Evolutionary conservation across 2,113 vertebrate species (phyloP).

Genomic region (Xerus inauris): DNA sequence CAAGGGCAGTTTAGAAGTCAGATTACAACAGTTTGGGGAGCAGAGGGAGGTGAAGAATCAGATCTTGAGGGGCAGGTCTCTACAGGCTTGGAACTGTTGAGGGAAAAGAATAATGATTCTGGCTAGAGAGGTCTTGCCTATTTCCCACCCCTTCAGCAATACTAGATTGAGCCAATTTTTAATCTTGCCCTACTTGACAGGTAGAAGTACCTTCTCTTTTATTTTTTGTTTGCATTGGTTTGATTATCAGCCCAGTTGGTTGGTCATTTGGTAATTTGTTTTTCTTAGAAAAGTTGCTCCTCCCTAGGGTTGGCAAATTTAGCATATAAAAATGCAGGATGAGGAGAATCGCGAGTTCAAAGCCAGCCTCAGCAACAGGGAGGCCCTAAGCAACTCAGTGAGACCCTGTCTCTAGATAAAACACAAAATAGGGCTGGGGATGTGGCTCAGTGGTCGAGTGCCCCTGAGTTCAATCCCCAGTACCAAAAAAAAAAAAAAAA

Average conservation of each 20-base stretch:
- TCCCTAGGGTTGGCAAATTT: not conserved
- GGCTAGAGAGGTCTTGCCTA: not conserved
- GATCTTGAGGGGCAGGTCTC: not conserved
- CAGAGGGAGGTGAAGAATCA: not conserved
- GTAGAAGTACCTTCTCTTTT: not conserved
- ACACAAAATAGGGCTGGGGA: too few relatives aligned
- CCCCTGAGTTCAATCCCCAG: too few relatives aligned
- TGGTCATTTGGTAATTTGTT: not conserved
- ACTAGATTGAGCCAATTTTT: not conserved
- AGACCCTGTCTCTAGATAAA: too few relatives aligned
- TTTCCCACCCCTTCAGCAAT: not conserved
- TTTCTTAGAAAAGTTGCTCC: not conserved
- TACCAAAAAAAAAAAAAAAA: too few relatives aligned
- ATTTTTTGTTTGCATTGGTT: not conserved
- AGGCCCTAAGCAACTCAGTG: too few relatives aligned
- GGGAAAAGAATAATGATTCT: not conserved
- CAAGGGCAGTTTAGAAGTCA: not conserved
- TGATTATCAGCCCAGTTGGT: constrained; percentile 2
- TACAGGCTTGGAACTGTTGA: not conserved
- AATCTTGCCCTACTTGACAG: not conserved
- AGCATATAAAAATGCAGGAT: not conserved
- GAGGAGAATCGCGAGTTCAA: too few relatives aligned
- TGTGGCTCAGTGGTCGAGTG: too few relatives aligned
- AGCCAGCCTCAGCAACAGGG: too few relatives aligned
- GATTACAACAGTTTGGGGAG: not conserved